These are phyloP conservation scores for Saguinus oedipus DNA, from an alignment of 2,797 vertebrate species.

Conservation along the genomic window DNA sequence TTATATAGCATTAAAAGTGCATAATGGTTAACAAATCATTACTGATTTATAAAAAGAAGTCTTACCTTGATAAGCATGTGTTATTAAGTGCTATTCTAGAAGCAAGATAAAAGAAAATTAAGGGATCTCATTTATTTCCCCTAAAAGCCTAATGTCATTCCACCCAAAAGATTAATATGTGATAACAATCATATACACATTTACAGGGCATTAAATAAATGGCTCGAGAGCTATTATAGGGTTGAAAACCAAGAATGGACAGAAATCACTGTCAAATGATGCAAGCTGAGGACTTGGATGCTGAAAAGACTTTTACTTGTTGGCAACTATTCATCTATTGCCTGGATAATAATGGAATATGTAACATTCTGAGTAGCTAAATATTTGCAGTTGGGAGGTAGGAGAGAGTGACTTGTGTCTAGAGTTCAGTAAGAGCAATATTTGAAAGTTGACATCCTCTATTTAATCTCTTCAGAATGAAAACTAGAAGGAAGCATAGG, in stretches of 20 bases:
- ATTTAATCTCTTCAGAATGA: conserved; percentile 39
- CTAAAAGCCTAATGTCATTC: conserved; percentile 62
- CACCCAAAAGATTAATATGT: conserved; percentile 63
- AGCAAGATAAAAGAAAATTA: conserved; percentile 71
- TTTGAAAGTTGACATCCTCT: conserved; percentile 8
- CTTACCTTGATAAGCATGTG: conserved; percentile 56
- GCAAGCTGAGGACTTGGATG: conserved; percentile 22
- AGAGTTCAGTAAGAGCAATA: not conserved
- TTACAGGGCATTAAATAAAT: conserved; percentile 49
- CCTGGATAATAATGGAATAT: not conserved
- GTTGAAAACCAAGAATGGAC: conserved; percentile 51
- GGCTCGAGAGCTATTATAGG: conserved; percentile 52
- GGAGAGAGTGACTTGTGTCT: not conserved
- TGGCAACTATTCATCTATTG: conserved; percentile 39
- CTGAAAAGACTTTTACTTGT: conserved; percentile 47
- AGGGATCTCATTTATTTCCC: conserved; percentile 63
- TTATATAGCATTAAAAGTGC: conserved; percentile 51
- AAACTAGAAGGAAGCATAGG: not conserved
- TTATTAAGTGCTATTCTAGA: conserved; percentile 62
- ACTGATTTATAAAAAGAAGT: conserved; percentile 59
- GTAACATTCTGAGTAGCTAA: conserved; percentile 48
- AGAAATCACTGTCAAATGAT: conserved; percentile 68
- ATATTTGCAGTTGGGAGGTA: not conserved
- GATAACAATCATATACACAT: conserved; percentile 57
- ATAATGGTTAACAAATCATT: conserved; percentile 63